Base-by-base conservation (phyloP, 2,113 vertebrate species). In the Ailurus styani region DNA sequence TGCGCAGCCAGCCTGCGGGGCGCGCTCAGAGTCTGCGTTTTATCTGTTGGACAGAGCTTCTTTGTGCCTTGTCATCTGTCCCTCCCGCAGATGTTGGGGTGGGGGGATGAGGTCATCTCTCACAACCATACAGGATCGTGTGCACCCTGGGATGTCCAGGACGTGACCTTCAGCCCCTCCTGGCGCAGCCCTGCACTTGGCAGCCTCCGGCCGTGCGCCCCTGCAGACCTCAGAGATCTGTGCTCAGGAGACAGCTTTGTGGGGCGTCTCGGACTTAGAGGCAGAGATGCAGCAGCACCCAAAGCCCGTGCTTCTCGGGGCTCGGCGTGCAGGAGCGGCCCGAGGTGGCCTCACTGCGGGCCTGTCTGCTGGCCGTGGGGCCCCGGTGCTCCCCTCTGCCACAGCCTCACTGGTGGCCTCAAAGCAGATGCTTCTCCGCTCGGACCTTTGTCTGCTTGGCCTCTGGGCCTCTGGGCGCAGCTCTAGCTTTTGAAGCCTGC, bases 291-390 rank as follows among this genome's bases (percentile, higher is more conserved):
- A 47, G 14, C 31, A 27, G 5, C 37, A 27, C 27, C 50, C 5
- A 9, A 12, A 7, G 21, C 27, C 7, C 1, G 2, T 6, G 12
- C 89, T 20, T 27, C 9, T 7, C 5, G 0, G 6, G 25, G 47
- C 50, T 34, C 27, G 14, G 40, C 0, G 3, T 15, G 10, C 2
- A 18, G 42, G 68, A 12, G 34, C 27, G 7, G 52, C 34, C 15
- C 1, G 1, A 5, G n/a, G 66, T 1, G 4, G 54, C 40, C 66
- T 29, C 18, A 5, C 27, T 0, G 5, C 34, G 37, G 4, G 10
- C 15, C 64, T 6, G 13, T 52, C 55, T 29, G 5, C 45, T 1
- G 11, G 90, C 62, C 31, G 4, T 6, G 9, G 81, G 2, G 8
- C 42, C n/a, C 0, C 0, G 40, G 83, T 14, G 11, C 66, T 0